Evolutionary conservation across 1,140 invertebrate species (phyloP).

Genomic region (Palaemon carinicauda): DNA sequence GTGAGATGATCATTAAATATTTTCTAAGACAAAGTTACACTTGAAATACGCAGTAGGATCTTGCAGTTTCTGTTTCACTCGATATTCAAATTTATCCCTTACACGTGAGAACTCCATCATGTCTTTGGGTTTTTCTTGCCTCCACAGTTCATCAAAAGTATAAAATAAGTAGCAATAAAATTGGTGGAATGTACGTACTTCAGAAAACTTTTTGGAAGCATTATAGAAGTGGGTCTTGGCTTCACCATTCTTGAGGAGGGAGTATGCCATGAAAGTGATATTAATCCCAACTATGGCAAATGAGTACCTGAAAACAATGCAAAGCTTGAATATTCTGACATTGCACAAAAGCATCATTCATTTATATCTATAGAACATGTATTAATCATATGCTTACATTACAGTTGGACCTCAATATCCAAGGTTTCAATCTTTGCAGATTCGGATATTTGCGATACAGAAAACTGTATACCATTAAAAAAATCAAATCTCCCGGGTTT

Average conservation of each 20-base stretch:
- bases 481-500: too few species aligned
- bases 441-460: too few species aligned
- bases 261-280: conserved; percentile 88
- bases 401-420: too few species aligned
- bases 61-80: conserved; percentile 72
- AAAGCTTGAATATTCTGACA: too few species aligned
- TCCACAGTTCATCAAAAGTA: conserved; percentile 94
- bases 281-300: conserved; percentile 89
- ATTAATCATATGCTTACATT: background rate
- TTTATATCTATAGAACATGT: too few species aligned
- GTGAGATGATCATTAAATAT: conserved; percentile 50
- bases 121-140: conserved; percentile 86
- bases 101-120: conserved; percentile 95
- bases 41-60: conserved; percentile 75
- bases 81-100: conserved; percentile 82
- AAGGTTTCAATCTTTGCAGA: too few species aligned
- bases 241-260: conserved; percentile 79
- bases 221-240: conserved; percentile 95
- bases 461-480: too few species aligned
- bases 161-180: conserved; percentile 95
- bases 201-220: conserved; percentile 67
- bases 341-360: too few species aligned
- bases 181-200: conserved; percentile 85
- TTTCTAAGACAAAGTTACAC: conserved; percentile 77
- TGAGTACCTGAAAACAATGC: conserved; percentile 66